These are phyloP conservation scores for Brachyhypopomus gauderio DNA, from an alignment of 2,113 vertebrate species.

Conservation along the genomic window DNA sequence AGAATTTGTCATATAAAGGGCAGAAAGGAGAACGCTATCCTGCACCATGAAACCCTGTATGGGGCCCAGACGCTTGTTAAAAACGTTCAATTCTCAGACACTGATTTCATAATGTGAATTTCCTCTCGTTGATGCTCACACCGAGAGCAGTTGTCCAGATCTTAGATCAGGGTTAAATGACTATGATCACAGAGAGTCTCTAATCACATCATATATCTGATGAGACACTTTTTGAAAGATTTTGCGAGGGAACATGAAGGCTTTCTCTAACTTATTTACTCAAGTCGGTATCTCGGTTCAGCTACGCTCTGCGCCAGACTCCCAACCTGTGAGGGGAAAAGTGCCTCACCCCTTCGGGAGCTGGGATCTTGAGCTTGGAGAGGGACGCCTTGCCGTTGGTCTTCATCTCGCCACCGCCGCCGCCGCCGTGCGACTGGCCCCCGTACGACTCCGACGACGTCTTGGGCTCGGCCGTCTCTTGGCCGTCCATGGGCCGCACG, in stretches of 20 bases:
- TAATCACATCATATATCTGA: neutral
- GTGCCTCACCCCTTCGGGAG: constrained; percentile 86
- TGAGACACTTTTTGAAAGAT: too few species aligned
- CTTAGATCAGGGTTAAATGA: too few species aligned
- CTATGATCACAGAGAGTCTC: too few species aligned
- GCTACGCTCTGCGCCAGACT: too few species aligned
- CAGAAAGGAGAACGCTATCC: neutral
- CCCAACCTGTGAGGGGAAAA: neutral
- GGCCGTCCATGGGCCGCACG: constrained; percentile 97
- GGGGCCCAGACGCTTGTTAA: neutral
- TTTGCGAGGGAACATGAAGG: too few species aligned
- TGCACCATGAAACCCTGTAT: neutral
- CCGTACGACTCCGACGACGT: constrained; percentile 87
- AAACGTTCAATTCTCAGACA: neutral
- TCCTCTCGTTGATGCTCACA: neutral
- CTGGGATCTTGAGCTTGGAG: constrained; percentile 97
- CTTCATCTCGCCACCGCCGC: constrained; percentile 79
- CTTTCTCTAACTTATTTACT: too few species aligned
- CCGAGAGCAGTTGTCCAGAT: neutral
- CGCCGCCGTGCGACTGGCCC: constrained; percentile 82
- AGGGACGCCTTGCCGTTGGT: constrained; percentile 91
- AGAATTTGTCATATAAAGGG: neutral
- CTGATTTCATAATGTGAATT: neutral
- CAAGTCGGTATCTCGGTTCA: too few species aligned
- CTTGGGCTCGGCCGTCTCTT: constrained; percentile 94